Percentiles rank a stretch among this genome's conserved stretches.
phyloP scores from a whole-genome alignment of 2,797 vertebrate genomes.

The Gephyroberyx darwinii region DNA sequence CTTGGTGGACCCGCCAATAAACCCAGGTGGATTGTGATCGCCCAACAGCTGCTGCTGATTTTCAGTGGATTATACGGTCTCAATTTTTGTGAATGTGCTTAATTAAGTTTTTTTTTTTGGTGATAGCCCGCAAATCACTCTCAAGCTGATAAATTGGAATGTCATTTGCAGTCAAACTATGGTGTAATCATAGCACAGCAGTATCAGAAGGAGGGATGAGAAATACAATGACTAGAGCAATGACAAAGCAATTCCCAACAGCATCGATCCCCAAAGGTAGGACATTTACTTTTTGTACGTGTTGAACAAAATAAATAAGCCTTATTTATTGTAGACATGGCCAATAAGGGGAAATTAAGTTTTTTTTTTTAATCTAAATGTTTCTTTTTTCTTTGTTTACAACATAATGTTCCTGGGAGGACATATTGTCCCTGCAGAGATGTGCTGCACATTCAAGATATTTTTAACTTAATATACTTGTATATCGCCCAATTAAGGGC shows the following conservation, averaged over 20 bases:
- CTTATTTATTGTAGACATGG: no score
- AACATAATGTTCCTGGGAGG: slow-evolving; percentile 71
- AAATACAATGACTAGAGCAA: no score
- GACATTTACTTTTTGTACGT: slow-evolving; percentile 45
- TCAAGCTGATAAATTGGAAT: slow-evolving; percentile 42
- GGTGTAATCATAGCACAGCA: slow-evolving; percentile 42
- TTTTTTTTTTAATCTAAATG: slow-evolving; percentile 67
- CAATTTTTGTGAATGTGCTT: neutral
- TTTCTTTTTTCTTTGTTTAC: slow-evolving; percentile 75
- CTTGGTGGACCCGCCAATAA: slow-evolving; percentile 51
- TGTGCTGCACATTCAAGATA: slow-evolving; percentile 68
- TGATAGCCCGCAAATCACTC: slow-evolving; percentile 34
- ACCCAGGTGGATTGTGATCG: slow-evolving; percentile 44
- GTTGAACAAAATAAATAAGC: slow-evolving; percentile 50
- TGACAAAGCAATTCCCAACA: slow-evolving; percentile 34
- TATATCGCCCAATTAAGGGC: slow-evolving; percentile 71
- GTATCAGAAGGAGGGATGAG: slow-evolving; percentile 19
- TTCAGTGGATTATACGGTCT: slow-evolving; percentile 35
- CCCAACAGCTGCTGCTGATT: slow-evolving; percentile 53
- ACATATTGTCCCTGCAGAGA: slow-evolving; percentile 75
- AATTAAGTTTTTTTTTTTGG: slow-evolving; percentile 43
- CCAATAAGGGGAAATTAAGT: slow-evolving; percentile 57
- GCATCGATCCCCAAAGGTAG: slow-evolving; percentile 47
- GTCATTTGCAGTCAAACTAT: slow-evolving; percentile 38
- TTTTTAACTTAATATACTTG: slow-evolving; percentile 68